Conservation (phyloP, 2,113 vertebrate genomes). For the Glaucidium brasilianum region DNA sequence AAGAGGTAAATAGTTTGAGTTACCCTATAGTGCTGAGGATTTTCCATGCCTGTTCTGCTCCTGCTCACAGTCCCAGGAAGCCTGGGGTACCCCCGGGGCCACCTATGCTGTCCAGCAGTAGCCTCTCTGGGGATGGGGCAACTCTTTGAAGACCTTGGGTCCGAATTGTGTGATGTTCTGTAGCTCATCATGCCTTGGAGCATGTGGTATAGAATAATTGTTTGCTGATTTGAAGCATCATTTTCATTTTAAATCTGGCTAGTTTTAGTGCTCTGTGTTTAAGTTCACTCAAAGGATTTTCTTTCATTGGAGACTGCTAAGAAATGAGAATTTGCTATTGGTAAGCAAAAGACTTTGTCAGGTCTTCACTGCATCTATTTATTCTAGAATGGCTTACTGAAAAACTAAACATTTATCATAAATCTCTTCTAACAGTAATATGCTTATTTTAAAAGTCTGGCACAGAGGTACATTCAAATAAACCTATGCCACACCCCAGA, state of each 20-base stretch:
- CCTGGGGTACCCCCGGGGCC: accelerated
- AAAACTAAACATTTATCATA: not conserved
- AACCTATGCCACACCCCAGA: not conserved
- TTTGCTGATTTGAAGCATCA: not conserved
- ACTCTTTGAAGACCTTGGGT: not conserved
- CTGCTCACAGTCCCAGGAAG: accelerated
- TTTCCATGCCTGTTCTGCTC: not conserved
- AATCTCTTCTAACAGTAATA: not conserved
- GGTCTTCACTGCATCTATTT: not conserved
- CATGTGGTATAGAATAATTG: not conserved
- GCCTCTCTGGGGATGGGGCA: not conserved
- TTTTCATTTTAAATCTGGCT: not conserved
- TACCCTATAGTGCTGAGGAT: not conserved
- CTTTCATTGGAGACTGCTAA: not conserved
- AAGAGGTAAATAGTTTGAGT: not conserved
- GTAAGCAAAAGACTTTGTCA: not conserved
- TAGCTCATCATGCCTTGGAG: not conserved
- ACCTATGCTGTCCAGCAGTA: not conserved
- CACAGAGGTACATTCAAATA: accelerated
- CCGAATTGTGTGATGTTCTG: not conserved
- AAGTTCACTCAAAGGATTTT: conserved; percentile 25
- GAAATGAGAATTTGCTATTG: conserved; percentile 20
- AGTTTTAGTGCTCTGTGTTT: not conserved
- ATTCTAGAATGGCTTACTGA: not conserved
- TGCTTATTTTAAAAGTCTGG: not conserved